Conservation (phyloP, 2,797 vertebrate species). For the Halcyon smyrnensis region DNA sequence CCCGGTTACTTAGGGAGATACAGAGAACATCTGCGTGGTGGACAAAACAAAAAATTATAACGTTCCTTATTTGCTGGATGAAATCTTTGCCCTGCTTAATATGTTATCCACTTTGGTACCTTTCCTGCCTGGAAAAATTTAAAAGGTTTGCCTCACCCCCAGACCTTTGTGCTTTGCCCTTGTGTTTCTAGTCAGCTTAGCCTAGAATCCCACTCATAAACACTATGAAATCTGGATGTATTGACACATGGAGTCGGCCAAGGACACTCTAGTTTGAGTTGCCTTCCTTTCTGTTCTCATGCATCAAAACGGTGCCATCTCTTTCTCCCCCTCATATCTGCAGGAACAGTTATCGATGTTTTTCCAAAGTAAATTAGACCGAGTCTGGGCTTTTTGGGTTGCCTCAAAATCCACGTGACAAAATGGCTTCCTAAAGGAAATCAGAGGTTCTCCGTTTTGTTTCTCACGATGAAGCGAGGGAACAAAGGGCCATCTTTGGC, state of each 20-base stretch:
- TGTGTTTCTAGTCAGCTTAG: neutral
- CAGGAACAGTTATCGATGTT: neutral
- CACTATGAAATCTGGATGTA: neutral
- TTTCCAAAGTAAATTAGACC: neutral
- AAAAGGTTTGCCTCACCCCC: neutral
- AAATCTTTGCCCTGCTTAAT: neutral
- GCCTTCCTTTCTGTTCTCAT: neutral
- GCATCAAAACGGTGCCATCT: neutral
- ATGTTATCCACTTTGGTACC: neutral
- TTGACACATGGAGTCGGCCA: neutral
- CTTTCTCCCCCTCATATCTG: neutral
- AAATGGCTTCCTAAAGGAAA: neutral
- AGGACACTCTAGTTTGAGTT: neutral
- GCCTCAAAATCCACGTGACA: neutral
- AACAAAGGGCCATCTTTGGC: too few relatives aligned
- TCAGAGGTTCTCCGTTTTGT: rapidly evolving
- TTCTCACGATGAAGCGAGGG: neutral
- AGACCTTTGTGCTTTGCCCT: neutral
- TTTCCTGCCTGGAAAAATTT: neutral
- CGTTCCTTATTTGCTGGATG: neutral
- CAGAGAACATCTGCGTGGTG: neutral
- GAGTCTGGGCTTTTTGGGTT: neutral
- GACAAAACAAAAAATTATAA: neutral
- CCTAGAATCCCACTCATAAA: neutral
- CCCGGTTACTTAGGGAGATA: neutral